A percentile compares a stretch with the other conserved stretches of the same genome.
Evolutionary conservation across 2,888 invertebrate species (phyloP).

Genomic region (Deladenus siricidicola): DNA sequence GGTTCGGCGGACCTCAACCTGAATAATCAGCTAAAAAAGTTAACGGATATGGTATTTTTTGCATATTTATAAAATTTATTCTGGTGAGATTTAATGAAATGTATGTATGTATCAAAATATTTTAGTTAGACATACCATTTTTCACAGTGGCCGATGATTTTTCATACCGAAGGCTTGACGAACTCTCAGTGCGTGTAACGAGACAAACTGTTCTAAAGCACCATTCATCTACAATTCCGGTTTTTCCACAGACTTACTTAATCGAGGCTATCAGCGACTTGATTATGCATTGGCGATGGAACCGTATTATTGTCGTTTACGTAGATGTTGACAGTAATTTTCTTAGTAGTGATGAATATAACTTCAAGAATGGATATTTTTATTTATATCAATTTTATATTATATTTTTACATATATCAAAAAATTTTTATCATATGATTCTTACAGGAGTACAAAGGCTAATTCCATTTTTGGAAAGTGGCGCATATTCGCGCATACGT

Average conservation of each 20-base stretch:
- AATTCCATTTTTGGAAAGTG: slow-evolving; percentile 44
- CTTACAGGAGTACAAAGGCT: slow-evolving; percentile 39
- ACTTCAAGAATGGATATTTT: not conserved
- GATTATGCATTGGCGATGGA: slow-evolving; percentile 50
- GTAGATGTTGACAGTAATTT: slow-evolving; percentile 38
- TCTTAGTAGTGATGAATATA: not conserved
- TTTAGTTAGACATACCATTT: slow-evolving; percentile 44
- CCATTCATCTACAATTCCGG: not conserved
- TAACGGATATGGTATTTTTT: slow-evolving; percentile 35
- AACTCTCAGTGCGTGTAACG: not conserved
- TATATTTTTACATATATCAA: slow-evolving; percentile 3
- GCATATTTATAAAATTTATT: not conserved
- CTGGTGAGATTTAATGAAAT: no score
- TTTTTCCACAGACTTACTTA: slow-evolving; percentile 47
- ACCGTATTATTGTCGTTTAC: slow-evolving; percentile 46
- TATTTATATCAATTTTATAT: not conserved
- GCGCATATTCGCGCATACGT: slow-evolving; percentile 39
- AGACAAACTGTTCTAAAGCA: not conserved
- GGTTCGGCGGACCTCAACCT: slow-evolving; percentile 42
- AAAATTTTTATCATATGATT: not conserved
- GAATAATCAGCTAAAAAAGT: slow-evolving; percentile 41
- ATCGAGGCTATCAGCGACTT: slow-evolving; percentile 46
- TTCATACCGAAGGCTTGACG: slow-evolving; percentile 2
- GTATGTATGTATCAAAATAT: not conserved
- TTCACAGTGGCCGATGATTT: slow-evolving; percentile 44